Evolutionary conservation across 2,113 vertebrate genomes (phyloP).

Genomic region (Panthera uncia): DNA sequence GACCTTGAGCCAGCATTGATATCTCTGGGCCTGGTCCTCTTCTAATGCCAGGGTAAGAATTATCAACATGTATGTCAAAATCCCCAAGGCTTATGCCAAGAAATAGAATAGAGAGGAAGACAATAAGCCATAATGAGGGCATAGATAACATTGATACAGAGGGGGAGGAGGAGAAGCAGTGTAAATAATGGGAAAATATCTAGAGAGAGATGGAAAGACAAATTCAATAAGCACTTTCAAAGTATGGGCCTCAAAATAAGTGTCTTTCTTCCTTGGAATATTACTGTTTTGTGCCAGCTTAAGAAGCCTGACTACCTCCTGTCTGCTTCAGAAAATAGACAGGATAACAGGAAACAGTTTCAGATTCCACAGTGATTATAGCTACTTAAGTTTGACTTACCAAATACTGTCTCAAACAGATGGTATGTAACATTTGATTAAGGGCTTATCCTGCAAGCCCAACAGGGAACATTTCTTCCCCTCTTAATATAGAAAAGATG

Average conservation of each 20-base stretch:
- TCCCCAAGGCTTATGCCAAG: background rate
- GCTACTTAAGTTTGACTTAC: slow-evolving; percentile 73
- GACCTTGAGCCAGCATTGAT: background rate
- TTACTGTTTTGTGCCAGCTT: slow-evolving; percentile 72
- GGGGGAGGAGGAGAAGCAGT: background rate
- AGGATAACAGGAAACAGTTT: slow-evolving; percentile 80
- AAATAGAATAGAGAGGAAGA: background rate
- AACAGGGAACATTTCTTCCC: slow-evolving; percentile 70
- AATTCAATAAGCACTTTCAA: slow-evolving; percentile 49
- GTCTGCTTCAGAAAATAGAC: slow-evolving; percentile 75
- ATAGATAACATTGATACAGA: background rate
- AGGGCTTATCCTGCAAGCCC: slow-evolving; percentile 71
- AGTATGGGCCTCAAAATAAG: slow-evolving; percentile 59
- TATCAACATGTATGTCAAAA: background rate
- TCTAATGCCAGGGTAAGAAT: background rate
- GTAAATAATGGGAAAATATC: background rate
- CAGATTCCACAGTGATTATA: slow-evolving; percentile 75
- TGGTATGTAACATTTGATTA: slow-evolving; percentile 74
- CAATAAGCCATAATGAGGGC: background rate
- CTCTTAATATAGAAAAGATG: slow-evolving; percentile 65
- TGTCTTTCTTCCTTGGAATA: slow-evolving; percentile 34
- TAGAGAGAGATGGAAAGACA: background rate
- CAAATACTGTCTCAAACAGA: slow-evolving; percentile 77
- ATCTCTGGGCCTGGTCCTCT: background rate
- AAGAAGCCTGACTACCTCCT: slow-evolving; percentile 56